Evolutionary conservation across 2,888 invertebrate genomes (phyloP), one percentile per base, ranked within the genome.

Genomic region (Nomada fucata): DNA sequence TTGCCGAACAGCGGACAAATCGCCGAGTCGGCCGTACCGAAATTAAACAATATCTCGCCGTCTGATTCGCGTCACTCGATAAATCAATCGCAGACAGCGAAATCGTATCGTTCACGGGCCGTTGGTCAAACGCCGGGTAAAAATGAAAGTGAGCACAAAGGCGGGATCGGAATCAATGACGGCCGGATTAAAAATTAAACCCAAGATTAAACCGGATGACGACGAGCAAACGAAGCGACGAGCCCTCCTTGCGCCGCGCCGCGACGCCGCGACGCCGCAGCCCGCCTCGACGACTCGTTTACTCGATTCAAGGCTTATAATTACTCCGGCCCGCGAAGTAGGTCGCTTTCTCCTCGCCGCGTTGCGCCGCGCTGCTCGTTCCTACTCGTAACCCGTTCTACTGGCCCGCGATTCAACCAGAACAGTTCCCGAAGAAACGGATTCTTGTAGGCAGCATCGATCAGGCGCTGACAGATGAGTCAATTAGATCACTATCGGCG

Each of bases 291-390:
- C 89, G 88, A 90, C 88, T 91, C 91, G 91, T 90, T 91, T 87
- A 89, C 91, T 90, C 88, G 91, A 90, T 92, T 92, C 92, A 92
- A 92, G 92, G 92, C 92, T 92, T 92, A 91, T 92, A 92, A 92
- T 92, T 92, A 92, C 92, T 91, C 36, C 89, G 91, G 87, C 77
- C 91, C 87, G 90, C 89, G 91, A 80, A 92, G 92, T 92, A 92
- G 92, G 92, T 92, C 92, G 92, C 92, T 92, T 92, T 92, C 92
- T 92, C 92, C 91, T 92, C 90, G 82, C 89, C 90, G 91, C 90
- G 91, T 90, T 91, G 87, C 88, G 85, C 87, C 84, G 57, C 11
- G 11, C 11, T 7, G 76, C 74, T 69, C 80, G 83, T 72, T 81
- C 71, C 76, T 63, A 26, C 75, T 63, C 36, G 67, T 44, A 64